A percentile compares a stretch with the other conserved stretches of the same genome.
phyloP scores from a whole-genome alignment of 2,888 invertebrate genomes.

The Aphrophora alni region DNA sequence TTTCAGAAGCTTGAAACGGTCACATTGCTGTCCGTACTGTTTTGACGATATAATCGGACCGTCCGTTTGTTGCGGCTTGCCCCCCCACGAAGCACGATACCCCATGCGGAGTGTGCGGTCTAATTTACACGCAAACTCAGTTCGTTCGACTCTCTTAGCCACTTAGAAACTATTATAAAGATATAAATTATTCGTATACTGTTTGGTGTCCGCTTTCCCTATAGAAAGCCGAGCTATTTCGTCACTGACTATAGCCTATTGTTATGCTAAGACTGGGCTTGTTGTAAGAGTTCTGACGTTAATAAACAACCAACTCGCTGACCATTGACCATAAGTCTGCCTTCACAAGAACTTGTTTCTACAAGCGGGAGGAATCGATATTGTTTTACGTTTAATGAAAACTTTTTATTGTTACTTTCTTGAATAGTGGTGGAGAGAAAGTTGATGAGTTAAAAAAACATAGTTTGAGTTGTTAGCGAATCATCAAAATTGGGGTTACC shows the following conservation, averaged over 20 bases:
- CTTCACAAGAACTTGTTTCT: background rate
- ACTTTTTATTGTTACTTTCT: too few relatives aligned
- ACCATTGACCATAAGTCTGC: background rate
- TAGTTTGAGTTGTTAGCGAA: too few relatives aligned
- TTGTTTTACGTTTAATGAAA: too few relatives aligned
- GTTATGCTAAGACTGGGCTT: background rate
- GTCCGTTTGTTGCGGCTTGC: background rate
- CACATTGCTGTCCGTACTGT: background rate
- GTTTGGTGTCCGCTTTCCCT: background rate
- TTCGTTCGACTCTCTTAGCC: constrained; percentile 25
- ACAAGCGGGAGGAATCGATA: too few relatives aligned
- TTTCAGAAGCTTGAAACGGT: background rate
- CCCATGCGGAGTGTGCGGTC: background rate
- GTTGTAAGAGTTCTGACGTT: too few relatives aligned
- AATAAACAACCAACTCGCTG: background rate
- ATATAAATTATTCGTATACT: constrained; percentile 34
- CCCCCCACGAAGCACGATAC: background rate
- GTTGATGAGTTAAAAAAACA: too few relatives aligned
- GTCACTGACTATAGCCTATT: background rate
- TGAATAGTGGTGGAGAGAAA: too few relatives aligned
- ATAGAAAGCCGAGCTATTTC: background rate
- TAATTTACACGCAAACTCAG: constrained; percentile 38
- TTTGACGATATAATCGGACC: background rate
- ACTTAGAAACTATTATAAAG: constrained; percentile 41
- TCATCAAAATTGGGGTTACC: too few relatives aligned